Conservation (phyloP, 2,113 vertebrate genomes). For the Saccopteryx leptura region DNA sequence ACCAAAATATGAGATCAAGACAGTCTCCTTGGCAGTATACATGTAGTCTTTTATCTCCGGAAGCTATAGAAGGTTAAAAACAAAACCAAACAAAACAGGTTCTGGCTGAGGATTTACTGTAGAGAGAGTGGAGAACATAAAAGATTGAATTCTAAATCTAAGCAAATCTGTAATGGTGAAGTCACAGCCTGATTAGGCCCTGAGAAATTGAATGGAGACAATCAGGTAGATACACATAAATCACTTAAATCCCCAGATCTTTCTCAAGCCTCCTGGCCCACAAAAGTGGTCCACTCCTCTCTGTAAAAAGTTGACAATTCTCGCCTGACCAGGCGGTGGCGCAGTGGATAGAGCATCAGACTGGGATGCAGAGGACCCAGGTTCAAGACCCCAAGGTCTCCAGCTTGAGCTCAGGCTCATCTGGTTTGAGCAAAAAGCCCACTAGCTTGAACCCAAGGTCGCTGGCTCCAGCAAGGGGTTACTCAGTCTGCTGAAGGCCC, state of each 20-base stretch:
- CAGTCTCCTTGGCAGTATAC: not conserved
- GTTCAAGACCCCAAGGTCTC: too few species aligned
- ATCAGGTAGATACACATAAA: not conserved
- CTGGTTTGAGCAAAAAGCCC: too few species aligned
- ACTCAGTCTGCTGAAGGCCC: too few species aligned
- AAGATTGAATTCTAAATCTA: constrained; percentile 1
- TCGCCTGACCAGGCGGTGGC: too few species aligned
- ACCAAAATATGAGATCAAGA: not conserved
- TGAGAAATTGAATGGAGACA: not conserved
- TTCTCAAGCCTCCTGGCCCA: not conserved
- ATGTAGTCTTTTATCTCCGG: constrained; percentile 14
- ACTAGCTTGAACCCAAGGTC: too few species aligned
- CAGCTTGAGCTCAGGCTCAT: too few species aligned
- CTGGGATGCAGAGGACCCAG: too few species aligned
- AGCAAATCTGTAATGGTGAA: not conserved
- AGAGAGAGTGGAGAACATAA: not conserved
- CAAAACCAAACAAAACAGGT: not conserved
- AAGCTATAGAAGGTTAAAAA: not conserved
- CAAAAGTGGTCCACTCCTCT: not conserved
- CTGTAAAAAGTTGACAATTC: not conserved
- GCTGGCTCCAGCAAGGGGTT: too few species aligned
- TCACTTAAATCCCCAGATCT: not conserved
- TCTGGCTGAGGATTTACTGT: not conserved
- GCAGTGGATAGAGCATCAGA: too few species aligned
- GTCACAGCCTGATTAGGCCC: not conserved